phyloP scores from a whole-genome alignment of 2,797 vertebrate genomes.

The Echeneis naucrates region DNA sequence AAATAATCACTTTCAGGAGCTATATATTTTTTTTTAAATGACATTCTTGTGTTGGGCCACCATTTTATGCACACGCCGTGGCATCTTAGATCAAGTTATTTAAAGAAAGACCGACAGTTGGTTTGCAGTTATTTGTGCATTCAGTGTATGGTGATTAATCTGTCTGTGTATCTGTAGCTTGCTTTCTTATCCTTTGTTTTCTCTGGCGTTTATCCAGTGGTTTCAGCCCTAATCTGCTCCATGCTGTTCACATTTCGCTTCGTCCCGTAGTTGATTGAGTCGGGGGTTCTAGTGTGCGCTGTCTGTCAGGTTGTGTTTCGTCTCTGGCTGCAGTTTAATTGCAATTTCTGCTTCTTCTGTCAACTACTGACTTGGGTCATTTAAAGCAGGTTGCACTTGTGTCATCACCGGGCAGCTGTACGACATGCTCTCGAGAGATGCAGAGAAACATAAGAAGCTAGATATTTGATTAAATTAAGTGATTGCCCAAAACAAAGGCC shows the following conservation, averaged over 20 bases:
- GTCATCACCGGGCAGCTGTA: constrained; percentile 30
- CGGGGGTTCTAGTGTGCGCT: constrained; percentile 26
- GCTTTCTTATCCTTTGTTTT: constrained; percentile 66
- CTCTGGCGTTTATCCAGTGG: constrained; percentile 55
- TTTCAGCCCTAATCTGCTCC: constrained; percentile 72
- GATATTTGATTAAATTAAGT: constrained; percentile 52
- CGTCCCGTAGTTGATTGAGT: constrained; percentile 57
- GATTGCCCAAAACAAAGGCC: constrained; percentile 27
- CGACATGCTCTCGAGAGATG: constrained; percentile 16
- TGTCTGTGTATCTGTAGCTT: constrained; percentile 69
- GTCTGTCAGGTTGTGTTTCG: constrained; percentile 32
- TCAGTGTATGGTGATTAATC: constrained; percentile 69
- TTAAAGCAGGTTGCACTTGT: constrained; percentile 25
- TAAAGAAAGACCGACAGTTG: constrained; percentile 73
- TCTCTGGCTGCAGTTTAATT: constrained; percentile 12
- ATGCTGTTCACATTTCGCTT: constrained; percentile 68
- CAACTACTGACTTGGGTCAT: constrained; percentile 27
- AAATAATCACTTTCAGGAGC: constrained; percentile 38
- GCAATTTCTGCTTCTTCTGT: constrained; percentile 15
- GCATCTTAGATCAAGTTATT: constrained; percentile 62
- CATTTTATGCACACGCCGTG: constrained; percentile 38
- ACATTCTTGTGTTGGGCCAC: too few species aligned
- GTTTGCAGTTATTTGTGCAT: constrained; percentile 72
- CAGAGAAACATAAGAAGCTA: constrained; percentile 29
- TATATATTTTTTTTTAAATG: constrained; percentile 63